Evolutionary conservation across 2,797 vertebrate genomes (phyloP).

Genomic region (Eremophila alpestris): DNA sequence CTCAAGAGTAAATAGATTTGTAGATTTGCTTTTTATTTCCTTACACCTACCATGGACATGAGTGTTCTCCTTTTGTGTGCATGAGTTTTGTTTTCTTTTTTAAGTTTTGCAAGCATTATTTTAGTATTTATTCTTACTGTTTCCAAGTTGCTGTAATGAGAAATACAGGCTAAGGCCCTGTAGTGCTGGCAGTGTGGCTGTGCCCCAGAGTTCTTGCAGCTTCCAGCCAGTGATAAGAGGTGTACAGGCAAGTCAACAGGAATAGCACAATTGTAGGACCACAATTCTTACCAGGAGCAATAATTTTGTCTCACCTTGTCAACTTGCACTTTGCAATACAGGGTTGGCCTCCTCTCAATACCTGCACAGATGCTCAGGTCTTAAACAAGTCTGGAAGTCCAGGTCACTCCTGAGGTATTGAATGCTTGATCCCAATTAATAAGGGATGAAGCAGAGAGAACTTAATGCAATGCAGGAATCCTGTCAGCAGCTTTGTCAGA

Average conservation of each 20-base stretch:
- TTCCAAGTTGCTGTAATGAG: background rate
- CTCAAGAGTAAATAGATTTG: background rate
- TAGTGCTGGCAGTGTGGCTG: background rate
- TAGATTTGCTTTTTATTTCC: background rate
- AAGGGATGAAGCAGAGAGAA: background rate
- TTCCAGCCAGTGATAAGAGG: background rate
- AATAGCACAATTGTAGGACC: background rate
- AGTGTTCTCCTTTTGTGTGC: fast-evolving
- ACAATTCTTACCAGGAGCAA: background rate
- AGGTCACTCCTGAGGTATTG: background rate
- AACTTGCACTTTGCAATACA: background rate
- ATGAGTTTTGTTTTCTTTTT: background rate
- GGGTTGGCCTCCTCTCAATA: background rate
- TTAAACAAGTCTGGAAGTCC: background rate
- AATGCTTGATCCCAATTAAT: background rate
- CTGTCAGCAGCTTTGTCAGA: background rate
- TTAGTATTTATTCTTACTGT: background rate
- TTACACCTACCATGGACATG: background rate
- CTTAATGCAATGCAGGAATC: background rate
- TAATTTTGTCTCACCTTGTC: background rate
- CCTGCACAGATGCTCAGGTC: background rate
- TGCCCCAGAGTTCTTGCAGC: background rate
- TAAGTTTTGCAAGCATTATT: background rate
- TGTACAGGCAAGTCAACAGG: background rate
- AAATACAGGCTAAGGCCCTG: background rate